Conservation (phyloP, 2,113 vertebrate species). For the Chroicocephalus ridibundus region DNA sequence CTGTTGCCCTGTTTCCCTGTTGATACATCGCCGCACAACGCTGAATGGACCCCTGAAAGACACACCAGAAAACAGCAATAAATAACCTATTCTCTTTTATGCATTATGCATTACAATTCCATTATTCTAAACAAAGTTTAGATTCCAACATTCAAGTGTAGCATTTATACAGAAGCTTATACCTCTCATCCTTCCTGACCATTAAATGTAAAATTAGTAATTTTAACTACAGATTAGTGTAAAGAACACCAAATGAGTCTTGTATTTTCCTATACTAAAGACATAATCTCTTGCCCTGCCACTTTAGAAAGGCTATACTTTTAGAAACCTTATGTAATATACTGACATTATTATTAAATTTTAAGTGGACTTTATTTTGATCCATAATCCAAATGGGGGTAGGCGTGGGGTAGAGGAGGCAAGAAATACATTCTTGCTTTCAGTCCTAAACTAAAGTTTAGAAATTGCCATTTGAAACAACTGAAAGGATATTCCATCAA, state of each 20-base stretch:
- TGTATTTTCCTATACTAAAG: neutral
- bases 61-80: neutral
- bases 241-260: neutral
- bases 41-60: conserved; percentile 94
- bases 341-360: neutral
- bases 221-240: neutral
- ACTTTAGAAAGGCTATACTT: neutral
- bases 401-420: too few relatives aligned
- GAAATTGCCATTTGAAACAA: neutral
- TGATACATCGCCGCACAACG: conserved; percentile 97
- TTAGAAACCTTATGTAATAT: neutral
- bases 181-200: neutral
- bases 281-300: neutral
- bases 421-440: neutral
- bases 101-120: neutral
- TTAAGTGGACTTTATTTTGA: neutral
- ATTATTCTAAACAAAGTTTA: neutral
- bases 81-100: neutral
- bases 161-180: neutral
- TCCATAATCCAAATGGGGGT: neutral
- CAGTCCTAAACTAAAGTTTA: neutral
- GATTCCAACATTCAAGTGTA: neutral
- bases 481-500: neutral
- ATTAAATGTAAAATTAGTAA: neutral
- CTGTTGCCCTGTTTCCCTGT: conserved; percentile 97